Evolutionary conservation across 2,888 invertebrate species (phyloP).

Genomic region (Pecten maximus): DNA sequence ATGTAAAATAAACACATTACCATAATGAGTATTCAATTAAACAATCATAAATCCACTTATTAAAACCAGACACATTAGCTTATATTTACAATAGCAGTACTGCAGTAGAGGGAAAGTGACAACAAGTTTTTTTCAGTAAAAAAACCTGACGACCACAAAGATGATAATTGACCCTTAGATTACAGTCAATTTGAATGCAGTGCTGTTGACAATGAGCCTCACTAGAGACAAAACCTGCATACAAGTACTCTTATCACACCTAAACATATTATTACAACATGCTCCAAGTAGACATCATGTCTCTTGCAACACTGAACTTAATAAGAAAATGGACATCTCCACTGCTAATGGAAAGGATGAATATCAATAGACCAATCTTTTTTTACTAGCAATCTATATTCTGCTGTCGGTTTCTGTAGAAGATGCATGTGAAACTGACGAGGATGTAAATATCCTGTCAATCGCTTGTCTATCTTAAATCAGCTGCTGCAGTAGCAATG

Average conservation of each 20-base stretch:
- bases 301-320: constrained; percentile 18
- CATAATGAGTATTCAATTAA: too few relatives aligned
- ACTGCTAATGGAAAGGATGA: constrained; percentile 12
- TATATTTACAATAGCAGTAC: too few relatives aligned
- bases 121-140: too few relatives aligned
- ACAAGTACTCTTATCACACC: constrained; percentile 9
- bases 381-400: constrained; percentile 6
- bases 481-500: background rate
- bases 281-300: background rate
- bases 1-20: too few relatives aligned
- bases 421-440: constrained; percentile 23
- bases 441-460: constrained; percentile 24
- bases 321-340: constrained; percentile 31
- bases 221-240: background rate
- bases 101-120: too few relatives aligned
- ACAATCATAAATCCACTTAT: too few relatives aligned
- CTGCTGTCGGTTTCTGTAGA: constrained; percentile 6
- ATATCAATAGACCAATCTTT: background rate
- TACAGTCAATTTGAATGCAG: background rate
- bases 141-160: background rate
- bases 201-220: background rate
- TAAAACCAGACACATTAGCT: too few relatives aligned
- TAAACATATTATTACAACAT: background rate
- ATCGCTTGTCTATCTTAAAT: background rate
- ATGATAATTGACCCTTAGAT: background rate